Percentiles rank a stretch among this genome's conserved stretches.
These are phyloP conservation scores for Reinhardtius hippoglossoides DNA, from an alignment of 2,113 vertebrate species.

Conservation along the genomic window DNA sequence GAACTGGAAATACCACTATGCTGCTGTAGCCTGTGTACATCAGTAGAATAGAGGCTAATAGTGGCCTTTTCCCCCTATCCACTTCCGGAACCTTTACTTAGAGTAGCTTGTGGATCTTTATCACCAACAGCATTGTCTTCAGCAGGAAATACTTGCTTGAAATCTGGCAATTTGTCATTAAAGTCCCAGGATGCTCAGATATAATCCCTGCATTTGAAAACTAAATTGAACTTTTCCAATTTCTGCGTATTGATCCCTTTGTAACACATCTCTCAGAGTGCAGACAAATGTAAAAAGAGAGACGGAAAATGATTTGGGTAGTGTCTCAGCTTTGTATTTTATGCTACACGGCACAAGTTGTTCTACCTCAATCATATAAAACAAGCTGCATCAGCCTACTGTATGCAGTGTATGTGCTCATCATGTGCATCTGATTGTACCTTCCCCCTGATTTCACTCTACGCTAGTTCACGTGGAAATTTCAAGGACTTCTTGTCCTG, in stretches of 20 bases:
- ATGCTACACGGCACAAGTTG: constrained; percentile 7
- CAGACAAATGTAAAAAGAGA: not conserved
- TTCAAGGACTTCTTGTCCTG: constrained; percentile 74
- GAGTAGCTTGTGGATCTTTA: not conserved
- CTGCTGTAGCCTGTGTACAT: not conserved
- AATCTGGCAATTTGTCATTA: not conserved
- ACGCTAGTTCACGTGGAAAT: constrained; percentile 30
- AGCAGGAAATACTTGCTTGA: not conserved
- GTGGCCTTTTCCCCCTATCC: not conserved
- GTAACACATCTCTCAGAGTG: not conserved
- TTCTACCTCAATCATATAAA: not conserved
- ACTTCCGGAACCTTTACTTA: not conserved
- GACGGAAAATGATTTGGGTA: not conserved
- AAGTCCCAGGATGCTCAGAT: not conserved
- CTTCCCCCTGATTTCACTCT: constrained; percentile 7
- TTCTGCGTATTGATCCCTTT: not conserved
- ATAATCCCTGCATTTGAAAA: not conserved
- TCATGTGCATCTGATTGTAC: not conserved
- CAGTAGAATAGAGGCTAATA: not conserved
- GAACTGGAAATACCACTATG: not conserved
- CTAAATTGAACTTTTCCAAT: not conserved
- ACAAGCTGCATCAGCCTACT: not conserved
- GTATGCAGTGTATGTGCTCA: not conserved
- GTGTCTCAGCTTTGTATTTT: not conserved
- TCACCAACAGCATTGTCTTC: not conserved